Evolutionary conservation across 2,113 vertebrate genomes (phyloP), one percentile per base, ranked within the genome.

Genomic region (Oenanthe melanoleuca): DNA sequence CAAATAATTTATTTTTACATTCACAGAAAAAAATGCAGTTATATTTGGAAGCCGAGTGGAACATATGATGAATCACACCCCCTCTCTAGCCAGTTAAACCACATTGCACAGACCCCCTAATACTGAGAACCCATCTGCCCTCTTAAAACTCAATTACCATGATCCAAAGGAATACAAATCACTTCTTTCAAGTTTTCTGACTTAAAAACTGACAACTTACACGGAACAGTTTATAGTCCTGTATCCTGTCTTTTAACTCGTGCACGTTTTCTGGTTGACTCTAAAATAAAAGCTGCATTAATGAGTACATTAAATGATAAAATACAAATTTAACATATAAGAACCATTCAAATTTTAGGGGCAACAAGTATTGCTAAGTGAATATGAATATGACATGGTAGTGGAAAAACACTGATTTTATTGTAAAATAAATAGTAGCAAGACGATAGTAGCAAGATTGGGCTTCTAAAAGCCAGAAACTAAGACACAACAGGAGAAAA

Each of bases 51-150:
- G 28, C 2, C 2, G n/a, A n/a, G 31, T 79, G 49, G 11, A 87
- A 67, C 2, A 24, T 28, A 52, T 8, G 25, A 33, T 59, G 55
- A 86, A 80, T 53, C 38, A 65, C 0, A 0, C 1, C 4, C 42
- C 25, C 29, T 37, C 67, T 92, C 74, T 28, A 88, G 55, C 19
- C 60, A 83, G 21, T 34, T 88, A 63, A 86, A 74, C 15, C 24
- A 60, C 42, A 75, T 79, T 69, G 45, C 70, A 70, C 14, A 53
- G 31, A 18, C 3, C 42, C 21, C 12, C 6, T 55, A 64, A 61
- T 14, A 44, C 6, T n/a, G 21, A 80, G 34, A 71, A 63, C 49
- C 8, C 14, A 37, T 70, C 28, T 86, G 67, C 88, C 64, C 57
- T 69, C 40, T 71, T 78, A 67, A 70, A 81, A 37, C 8, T 83